phyloP scores from a whole-genome alignment of 1,140 invertebrate genomes.

The Scaptomyza hsui region DNA sequence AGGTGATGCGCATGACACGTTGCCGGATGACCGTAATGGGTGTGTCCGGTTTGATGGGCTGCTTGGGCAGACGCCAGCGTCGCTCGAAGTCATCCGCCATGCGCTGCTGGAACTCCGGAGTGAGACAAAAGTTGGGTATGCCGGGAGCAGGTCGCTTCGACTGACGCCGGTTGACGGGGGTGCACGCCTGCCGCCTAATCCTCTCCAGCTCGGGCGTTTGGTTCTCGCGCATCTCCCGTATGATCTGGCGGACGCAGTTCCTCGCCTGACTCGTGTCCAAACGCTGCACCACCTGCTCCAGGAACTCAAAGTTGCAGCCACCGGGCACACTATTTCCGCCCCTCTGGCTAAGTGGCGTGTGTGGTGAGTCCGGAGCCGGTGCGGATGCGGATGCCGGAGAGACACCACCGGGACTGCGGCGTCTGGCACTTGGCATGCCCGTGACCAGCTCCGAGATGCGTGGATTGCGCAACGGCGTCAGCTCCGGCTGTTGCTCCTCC shows the following conservation, averaged over 20 bases:
- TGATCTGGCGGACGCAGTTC: constrained; percentile 72
- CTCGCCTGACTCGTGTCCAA: constrained; percentile 63
- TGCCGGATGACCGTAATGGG: constrained; percentile 70
- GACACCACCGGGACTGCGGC: constrained; percentile 19
- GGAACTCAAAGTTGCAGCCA: constrained; percentile 69
- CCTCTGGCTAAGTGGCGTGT: constrained; percentile 56
- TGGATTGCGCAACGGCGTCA: constrained; percentile 72
- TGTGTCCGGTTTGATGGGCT: constrained; percentile 72
- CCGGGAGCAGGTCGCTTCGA: constrained; percentile 46
- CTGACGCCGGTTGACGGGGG: constrained; percentile 63
- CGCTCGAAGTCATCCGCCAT: constrained; percentile 80
- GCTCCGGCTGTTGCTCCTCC: constrained; percentile 32
- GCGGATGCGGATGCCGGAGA: background rate
- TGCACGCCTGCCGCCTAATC: constrained; percentile 71
- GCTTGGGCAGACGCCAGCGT: constrained; percentile 74
- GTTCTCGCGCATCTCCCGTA: constrained; percentile 75
- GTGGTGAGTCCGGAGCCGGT: constrained; percentile 53
- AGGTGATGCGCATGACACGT: constrained; percentile 72
- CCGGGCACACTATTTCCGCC: constrained; percentile 6
- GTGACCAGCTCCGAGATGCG: constrained; percentile 71
- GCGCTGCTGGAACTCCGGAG: constrained; percentile 74
- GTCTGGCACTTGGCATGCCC: constrained; percentile 17
- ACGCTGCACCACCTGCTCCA: constrained; percentile 65
- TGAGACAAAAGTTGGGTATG: constrained; percentile 77
- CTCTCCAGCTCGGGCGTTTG: constrained; percentile 79